Percentiles rank a stretch among this genome's conserved stretches.
phyloP scores from a whole-genome alignment of 2,888 invertebrate species.

The Melieria crassipennis region DNA sequence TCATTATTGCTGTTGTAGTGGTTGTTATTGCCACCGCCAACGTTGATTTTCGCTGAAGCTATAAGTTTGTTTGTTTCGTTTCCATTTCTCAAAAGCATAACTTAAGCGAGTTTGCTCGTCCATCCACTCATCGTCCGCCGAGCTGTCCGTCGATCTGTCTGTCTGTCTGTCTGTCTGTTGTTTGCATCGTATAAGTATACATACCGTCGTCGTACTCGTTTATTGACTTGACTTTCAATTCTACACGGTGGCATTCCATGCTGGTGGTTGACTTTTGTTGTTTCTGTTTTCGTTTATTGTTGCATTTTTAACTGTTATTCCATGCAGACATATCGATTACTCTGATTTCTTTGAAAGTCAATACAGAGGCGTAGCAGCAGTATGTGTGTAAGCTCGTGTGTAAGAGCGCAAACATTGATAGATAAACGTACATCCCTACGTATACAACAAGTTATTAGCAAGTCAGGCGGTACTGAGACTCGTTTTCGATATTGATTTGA shows the following conservation, averaged over 20 bases:
- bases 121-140: neutral
- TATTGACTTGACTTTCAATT: constrained; percentile 27
- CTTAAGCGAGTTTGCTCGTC: neutral
- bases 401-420: constrained; percentile 1
- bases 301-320: constrained; percentile 26
- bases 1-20: constrained; percentile 15
- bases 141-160: neutral
- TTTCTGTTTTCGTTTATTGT: constrained; percentile 37
- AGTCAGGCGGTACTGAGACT: too few species aligned
- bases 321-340: constrained; percentile 30
- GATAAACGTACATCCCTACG: neutral
- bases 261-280: constrained; percentile 61
- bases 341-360: constrained; percentile 28
- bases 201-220: neutral
- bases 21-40: constrained; percentile 27
- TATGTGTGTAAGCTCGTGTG: neutral
- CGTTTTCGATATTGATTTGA: too few species aligned
- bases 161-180: constrained; percentile 2
- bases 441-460: neutral
- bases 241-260: constrained; percentile 57
- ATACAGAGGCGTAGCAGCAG: neutral
- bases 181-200: too few species aligned
- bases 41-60: constrained; percentile 21
- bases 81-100: neutral
- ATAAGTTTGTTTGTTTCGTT: constrained; percentile 6